Evolutionary conservation across 2,113 vertebrate species (phyloP).

Genomic region (Acanthisitta chloris): DNA sequence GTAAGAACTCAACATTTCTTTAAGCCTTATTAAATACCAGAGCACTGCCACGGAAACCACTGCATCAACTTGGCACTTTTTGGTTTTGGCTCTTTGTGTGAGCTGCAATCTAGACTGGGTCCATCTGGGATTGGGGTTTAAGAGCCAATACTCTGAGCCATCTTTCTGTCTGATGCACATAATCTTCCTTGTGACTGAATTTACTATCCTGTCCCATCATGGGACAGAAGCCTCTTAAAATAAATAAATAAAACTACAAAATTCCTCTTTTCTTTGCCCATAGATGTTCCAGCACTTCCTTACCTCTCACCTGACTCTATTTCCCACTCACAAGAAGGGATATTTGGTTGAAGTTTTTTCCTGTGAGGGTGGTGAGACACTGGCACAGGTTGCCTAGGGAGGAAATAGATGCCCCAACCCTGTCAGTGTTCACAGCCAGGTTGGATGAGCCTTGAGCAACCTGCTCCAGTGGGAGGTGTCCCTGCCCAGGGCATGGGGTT

Average conservation of each 20-base stretch:
- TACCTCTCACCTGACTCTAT: background rate
- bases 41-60: background rate
- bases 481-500: too few species aligned
- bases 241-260: background rate
- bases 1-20: background rate
- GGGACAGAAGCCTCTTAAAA: rapidly evolving
- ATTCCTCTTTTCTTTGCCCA: background rate
- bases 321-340: background rate
- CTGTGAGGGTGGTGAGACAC: too few species aligned
- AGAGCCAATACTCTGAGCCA: background rate
- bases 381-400: too few species aligned
- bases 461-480: too few species aligned
- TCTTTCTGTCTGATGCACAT: background rate
- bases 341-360: too few species aligned
- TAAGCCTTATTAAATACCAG: background rate
- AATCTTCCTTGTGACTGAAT: background rate
- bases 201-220: too few species aligned
- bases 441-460: too few species aligned
- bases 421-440: too few species aligned
- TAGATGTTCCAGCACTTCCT: background rate
- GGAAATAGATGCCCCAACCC: too few species aligned
- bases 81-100: background rate
- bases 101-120: background rate
- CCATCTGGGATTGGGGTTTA: background rate
- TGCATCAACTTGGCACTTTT: background rate